Conservation (phyloP, 2,113 vertebrate species). For the Ptyas mucosa region DNA sequence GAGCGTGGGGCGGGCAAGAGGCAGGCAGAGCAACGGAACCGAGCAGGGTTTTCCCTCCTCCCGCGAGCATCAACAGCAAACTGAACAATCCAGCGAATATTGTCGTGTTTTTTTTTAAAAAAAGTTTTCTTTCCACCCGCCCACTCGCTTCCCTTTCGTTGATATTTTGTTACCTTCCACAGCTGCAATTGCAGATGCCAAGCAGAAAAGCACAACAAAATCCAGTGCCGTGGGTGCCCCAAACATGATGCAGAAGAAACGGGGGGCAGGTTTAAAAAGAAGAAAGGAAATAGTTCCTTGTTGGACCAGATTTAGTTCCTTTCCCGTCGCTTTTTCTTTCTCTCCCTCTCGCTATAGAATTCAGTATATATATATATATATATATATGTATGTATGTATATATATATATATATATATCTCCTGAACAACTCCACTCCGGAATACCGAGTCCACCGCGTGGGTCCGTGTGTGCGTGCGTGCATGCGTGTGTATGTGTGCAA, state of each 20-base stretch:
- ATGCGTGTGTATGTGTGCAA: constrained; percentile 65
- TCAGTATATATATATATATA: neutral
- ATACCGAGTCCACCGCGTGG: constrained; percentile 34
- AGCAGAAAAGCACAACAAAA: constrained; percentile 69
- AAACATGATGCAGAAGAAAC: constrained; percentile 11
- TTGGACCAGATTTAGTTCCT: constrained; percentile 20
- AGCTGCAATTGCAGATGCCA: constrained; percentile 72
- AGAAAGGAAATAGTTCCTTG: constrained; percentile 28
- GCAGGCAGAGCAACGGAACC: neutral
- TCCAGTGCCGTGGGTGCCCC: constrained; percentile 68
- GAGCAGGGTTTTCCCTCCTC: neutral
- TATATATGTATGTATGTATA: too few relatives aligned
- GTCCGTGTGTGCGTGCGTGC: constrained; percentile 65
- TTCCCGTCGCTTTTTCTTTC: neutral
- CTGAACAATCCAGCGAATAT: neutral
- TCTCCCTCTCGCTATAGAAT: too few relatives aligned
- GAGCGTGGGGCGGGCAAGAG: neutral
- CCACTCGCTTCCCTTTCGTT: neutral
- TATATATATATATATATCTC: neutral
- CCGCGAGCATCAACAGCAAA: neutral
- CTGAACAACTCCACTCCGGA: constrained; percentile 39
- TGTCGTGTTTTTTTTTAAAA: neutral
- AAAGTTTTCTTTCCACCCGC: constrained; percentile 5
- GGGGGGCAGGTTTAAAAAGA: neutral
- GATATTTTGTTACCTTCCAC: constrained; percentile 70